Base-by-base conservation (phyloP, 2,888 invertebrate species). In the Aricia artaxerxes region DNA sequence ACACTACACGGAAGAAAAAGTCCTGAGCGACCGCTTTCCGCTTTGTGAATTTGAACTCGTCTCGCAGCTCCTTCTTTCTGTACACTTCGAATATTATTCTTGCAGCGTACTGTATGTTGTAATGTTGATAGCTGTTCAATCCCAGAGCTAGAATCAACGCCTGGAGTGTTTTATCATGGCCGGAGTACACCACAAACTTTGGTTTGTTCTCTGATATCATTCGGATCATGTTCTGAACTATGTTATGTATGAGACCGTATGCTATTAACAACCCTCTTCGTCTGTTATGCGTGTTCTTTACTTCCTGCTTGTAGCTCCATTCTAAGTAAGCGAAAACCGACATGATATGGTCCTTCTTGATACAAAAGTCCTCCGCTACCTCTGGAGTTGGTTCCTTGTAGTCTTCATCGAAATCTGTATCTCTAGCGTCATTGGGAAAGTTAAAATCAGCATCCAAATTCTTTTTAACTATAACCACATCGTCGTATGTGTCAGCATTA, bases 151-250 rank as follows among this genome's bases (percentile, higher is more conserved):
- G 95, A 1, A 97, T 96, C 61, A 99, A 90, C 82, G 98, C 97
- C 85, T 98, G 97, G 61, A 99, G 87, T 0, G 99, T 99, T 86
- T 97, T 97, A 89, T 99, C 99, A 85, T 99, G 99, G 0, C 98
- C 99, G 0, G 99, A 98, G 87, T 97, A 98, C 0, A 98, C 86
- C 0, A 97, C 96, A 80, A 98, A 95, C 85, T 96, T 97, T 0
- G 97, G 97, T 80, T 95, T 96, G 80, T 95, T 96, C 77, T 97
- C 97, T 0, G 97, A 97, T 83, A 98, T 97, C 95, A 98, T 97
- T 84, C 96, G 95, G 11, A 98, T 94, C 96, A 98, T 96, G 86
- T 97, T 97, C 72, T 97, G 96, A 0, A 94, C 97, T 77, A 98
- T 96, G 86, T 97, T 97, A 40, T 97, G 95, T 76, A 98, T 95